phyloP scores from a whole-genome alignment of 2,113 vertebrate species.

The Sardina pilchardus region DNA sequence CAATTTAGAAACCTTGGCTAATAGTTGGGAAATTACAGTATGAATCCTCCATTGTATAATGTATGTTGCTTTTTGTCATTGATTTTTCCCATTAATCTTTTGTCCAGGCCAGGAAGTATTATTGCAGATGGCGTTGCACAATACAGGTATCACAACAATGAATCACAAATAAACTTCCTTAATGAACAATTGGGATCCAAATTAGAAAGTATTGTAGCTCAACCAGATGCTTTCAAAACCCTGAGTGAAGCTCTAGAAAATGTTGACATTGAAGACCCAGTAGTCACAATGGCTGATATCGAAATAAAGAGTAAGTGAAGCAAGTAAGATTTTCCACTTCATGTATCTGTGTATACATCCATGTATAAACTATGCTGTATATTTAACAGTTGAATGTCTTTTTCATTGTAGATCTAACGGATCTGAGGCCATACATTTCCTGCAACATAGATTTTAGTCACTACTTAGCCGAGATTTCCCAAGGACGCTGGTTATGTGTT shows the following conservation, averaged over 20 bases:
- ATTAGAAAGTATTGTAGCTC: slow-evolving; percentile 55
- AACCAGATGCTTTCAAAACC: slow-evolving; percentile 42
- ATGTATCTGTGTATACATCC: neutral
- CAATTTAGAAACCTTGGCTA: too few relatives aligned
- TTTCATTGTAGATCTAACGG: slow-evolving; percentile 53
- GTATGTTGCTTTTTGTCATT: slow-evolving; percentile 5
- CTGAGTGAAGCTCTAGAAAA: slow-evolving; percentile 57
- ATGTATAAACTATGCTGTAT: neutral
- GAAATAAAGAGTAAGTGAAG: slow-evolving; percentile 56
- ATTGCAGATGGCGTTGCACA: slow-evolving; percentile 52
- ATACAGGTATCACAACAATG: slow-evolving; percentile 66
- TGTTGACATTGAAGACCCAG: slow-evolving; percentile 26
- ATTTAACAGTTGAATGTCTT: neutral
- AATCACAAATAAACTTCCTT: slow-evolving; percentile 63
- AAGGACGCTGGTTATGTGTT: slow-evolving; percentile 61
- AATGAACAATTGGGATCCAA: slow-evolving; percentile 51
- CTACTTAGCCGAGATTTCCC: slow-evolving; percentile 52
- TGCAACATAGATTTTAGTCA: slow-evolving; percentile 53
- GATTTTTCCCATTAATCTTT: slow-evolving; percentile 4
- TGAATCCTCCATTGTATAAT: neutral
- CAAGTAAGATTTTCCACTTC: neutral
- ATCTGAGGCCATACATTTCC: slow-evolving; percentile 52
- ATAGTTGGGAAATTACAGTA: too few relatives aligned
- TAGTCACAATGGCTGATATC: slow-evolving; percentile 36
- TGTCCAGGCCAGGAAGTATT: slow-evolving; percentile 55